Conservation (phyloP, 2,888 invertebrate species). For the Polydrusus cervinus region DNA sequence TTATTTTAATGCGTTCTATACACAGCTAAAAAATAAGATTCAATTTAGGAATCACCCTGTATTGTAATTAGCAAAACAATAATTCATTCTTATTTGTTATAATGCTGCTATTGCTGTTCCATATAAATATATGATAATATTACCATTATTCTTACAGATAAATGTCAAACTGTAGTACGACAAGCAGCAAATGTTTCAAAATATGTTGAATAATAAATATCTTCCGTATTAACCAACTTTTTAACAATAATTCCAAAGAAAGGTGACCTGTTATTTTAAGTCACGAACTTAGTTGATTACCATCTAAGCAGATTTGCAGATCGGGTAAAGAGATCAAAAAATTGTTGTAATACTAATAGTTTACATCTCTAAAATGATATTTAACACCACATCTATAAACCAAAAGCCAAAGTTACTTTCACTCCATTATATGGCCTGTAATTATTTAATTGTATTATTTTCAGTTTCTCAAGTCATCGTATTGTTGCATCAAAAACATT, state of each 20-base stretch:
- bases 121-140: no score
- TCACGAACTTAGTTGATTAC: constrained; percentile 17
- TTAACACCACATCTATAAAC: constrained; percentile 13
- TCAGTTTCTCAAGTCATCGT: constrained; percentile 27
- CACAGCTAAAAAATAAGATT: no score
- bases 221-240: neutral
- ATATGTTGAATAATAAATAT: constrained; percentile 9
- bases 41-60: no score
- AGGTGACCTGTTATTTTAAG: constrained; percentile 14
- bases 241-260: constrained; percentile 1
- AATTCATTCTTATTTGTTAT: no score
- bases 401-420: constrained; percentile 17
- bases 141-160: no score
- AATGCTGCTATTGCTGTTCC: no score
- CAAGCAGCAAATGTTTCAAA: neutral
- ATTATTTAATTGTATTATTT: constrained; percentile 30
- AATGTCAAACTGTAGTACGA: no score
- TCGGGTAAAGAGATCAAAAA: constrained; percentile 21
- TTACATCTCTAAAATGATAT: constrained; percentile 6
- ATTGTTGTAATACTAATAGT: constrained; percentile 18
- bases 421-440: constrained; percentile 18
- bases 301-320: constrained; percentile 14
- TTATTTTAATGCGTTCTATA: no score
- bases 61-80: no score
- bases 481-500: constrained; percentile 21